Evolutionary conservation across 2,113 vertebrate species (phyloP), one percentile per base, ranked within the genome.

Genomic region (Chlamydotis undulata): DNA sequence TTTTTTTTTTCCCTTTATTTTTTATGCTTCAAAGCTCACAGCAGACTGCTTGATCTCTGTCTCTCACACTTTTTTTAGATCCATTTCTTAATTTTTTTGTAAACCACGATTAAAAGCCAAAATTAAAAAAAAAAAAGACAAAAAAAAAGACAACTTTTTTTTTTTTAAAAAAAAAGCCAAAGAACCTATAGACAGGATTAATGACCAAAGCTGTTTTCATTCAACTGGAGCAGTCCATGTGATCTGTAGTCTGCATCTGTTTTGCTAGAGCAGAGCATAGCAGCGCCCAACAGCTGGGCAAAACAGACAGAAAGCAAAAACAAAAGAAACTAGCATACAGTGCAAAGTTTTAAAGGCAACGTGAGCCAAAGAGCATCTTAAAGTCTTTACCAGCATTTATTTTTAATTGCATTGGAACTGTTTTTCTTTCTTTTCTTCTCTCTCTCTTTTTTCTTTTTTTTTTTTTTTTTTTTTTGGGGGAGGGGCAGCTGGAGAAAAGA

Each of bases 11-110:
- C 87, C 77, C 77, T 95, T 89, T 92, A 68, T 68, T 93, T 96
- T 96, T 87, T 73, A 82, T 67, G 97, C 95, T 97, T 97, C 95
- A 94, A 89, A 96, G 91, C 83, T 95, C 61, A 18, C 88, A 96
- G 92, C 87, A 97, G 93, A 83, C 85, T 89, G 75, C 79, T 92
- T 79, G 53, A 83, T 93, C 67, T 89, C 59, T 70, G 17, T 43
- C 49, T 92, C 59, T 35, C 71, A 83, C 39, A 35, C 6, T 15
- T 45, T 69, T 89, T 94, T 93, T 35, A 83, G 47, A 59, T 7
- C 12, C 0, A 1, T 53, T 59, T 59, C 59, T 87, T 88, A 59
- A 69, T 80, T 89, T 87, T 87, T 95, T 95, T 82, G 12, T 78
- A 57, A 69, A 68, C 33, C 4, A 0, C 37, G 68, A 83, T 95